A percentile compares a stretch with the other conserved stretches of the same genome.
Conservation (phyloP, 2,797 vertebrate genomes). For the Spheniscus humboldti region DNA sequence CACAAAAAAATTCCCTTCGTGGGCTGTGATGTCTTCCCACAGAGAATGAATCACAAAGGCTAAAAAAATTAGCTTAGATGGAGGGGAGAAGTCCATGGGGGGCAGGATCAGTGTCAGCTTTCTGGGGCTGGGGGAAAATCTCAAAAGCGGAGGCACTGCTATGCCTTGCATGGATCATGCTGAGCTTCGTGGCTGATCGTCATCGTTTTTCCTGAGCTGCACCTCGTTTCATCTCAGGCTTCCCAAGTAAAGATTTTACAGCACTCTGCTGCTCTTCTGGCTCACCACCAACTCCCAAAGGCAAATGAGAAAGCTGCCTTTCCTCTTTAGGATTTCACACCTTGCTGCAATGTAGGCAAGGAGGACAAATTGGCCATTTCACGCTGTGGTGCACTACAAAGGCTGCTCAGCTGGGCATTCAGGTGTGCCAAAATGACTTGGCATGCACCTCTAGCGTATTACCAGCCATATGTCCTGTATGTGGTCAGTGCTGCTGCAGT, state of each 20-base stretch:
- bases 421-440: not conserved
- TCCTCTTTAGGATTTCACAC: not conserved
- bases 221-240: not conserved
- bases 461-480: rapidly evolving
- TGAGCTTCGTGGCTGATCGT: not conserved
- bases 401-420: not conserved
- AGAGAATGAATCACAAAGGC: rapidly evolving
- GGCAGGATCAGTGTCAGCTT: not conserved
- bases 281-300: not conserved
- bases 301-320: not conserved
- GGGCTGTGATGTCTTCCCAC: not conserved
- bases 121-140: not conserved
- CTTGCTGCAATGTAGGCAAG: not conserved
- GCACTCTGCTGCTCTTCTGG: not conserved
- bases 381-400: not conserved
- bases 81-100: not conserved
- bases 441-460: rapidly evolving
- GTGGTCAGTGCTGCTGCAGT: not conserved
- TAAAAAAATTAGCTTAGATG: not conserved
- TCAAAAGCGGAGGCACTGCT: rapidly evolving
- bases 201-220: rapidly evolving
- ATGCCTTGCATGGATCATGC: not conserved
- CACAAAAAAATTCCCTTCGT: not conserved
- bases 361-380: constrained; percentile 20
- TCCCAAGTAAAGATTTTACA: not conserved